Evolutionary conservation across 2,113 vertebrate species (phyloP).

Genomic region (Lynx canadensis): DNA sequence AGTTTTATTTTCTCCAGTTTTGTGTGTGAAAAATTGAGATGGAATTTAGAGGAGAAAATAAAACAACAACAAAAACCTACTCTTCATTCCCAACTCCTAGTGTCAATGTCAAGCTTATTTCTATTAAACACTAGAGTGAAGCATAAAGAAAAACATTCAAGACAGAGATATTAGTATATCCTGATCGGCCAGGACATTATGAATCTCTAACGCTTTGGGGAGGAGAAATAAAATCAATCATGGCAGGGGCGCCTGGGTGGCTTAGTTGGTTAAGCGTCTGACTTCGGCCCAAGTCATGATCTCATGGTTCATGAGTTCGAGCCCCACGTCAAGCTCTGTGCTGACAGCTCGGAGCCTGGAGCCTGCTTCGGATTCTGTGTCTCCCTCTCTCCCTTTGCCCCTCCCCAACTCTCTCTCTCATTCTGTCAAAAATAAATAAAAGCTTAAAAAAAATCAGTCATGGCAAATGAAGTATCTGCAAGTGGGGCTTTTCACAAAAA

Average conservation of each 20-base stretch:
- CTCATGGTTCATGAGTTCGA: too few species aligned
- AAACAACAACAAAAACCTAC: not conserved
- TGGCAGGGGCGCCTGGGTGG: not conserved
- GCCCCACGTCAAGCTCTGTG: too few species aligned
- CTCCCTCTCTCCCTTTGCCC: too few species aligned
- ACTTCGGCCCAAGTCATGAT: too few species aligned
- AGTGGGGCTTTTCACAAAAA: not conserved
- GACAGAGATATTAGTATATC: not conserved
- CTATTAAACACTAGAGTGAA: not conserved
- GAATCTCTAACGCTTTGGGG: not conserved
- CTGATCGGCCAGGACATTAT: not conserved
- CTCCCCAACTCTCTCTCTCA: too few species aligned
- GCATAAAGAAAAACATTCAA: not conserved
- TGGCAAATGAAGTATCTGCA: not conserved
- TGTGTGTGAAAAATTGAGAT: not conserved
- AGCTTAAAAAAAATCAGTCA: not conserved
- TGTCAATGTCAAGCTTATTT: not conserved
- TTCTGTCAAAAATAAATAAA: too few species aligned
- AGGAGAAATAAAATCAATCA: not conserved
- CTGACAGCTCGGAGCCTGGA: too few species aligned
- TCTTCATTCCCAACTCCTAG: not conserved
- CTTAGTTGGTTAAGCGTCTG: too few species aligned
- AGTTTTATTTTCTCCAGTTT: not conserved
- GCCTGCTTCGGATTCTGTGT: too few species aligned
- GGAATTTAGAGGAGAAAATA: not conserved